Conservation (phyloP, 2,888 invertebrate species). For the Rotaria magnacalcarata region DNA sequence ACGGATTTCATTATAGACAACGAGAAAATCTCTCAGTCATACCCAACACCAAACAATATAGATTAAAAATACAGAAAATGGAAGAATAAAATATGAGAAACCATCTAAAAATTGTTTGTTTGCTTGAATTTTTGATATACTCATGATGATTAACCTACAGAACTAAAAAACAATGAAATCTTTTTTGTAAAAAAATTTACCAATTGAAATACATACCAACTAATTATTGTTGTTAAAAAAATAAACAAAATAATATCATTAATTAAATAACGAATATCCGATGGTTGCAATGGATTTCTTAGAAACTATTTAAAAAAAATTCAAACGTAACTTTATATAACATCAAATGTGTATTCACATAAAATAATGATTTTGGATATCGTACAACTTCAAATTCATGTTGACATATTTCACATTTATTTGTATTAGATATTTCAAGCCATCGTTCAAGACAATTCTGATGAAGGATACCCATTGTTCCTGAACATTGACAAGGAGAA, state of each 20-base stretch:
- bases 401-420: slow-evolving; percentile 72
- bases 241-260: slow-evolving; percentile 64
- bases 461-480: slow-evolving; percentile 71
- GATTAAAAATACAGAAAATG: slow-evolving; percentile 51
- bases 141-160: slow-evolving; percentile 55
- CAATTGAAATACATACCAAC: slow-evolving; percentile 58
- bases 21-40: slow-evolving; percentile 33
- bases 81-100: slow-evolving; percentile 51
- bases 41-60: slow-evolving; percentile 53
- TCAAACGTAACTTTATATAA: not conserved
- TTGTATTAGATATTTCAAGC: slow-evolving; percentile 69
- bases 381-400: slow-evolving; percentile 67
- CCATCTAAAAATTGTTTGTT: slow-evolving; percentile 49
- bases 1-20: not conserved
- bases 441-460: slow-evolving; percentile 71
- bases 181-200: slow-evolving; percentile 53
- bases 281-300: slow-evolving; percentile 56
- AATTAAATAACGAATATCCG: slow-evolving; percentile 60
- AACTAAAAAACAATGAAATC: not conserved
- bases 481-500: slow-evolving; percentile 65
- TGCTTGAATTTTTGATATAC: slow-evolving; percentile 22
- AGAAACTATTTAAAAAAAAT: not conserved
- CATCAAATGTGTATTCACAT: slow-evolving; percentile 53
- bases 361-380: slow-evolving; percentile 59
- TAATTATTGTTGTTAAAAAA: slow-evolving; percentile 65